Conservation (phyloP, 35 echinoderm and acorn worm species). For the Patiria miniata region DNA sequence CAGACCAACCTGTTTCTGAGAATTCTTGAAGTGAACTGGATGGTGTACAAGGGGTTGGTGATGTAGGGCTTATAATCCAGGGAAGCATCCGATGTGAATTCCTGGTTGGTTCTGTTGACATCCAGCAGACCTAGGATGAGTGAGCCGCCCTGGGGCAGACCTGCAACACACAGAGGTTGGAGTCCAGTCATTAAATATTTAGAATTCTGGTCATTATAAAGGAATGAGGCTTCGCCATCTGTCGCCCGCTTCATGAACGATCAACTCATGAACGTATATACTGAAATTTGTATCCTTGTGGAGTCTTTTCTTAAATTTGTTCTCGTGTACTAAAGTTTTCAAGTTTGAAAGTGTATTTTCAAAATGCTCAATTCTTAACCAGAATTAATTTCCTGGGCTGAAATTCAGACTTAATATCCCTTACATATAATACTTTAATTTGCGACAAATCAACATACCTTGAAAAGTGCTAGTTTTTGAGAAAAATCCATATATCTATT, state of each 20-base stretch:
- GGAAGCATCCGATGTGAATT: constrained; percentile 46
- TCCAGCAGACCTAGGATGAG: constrained; percentile 21
- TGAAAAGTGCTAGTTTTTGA: too few species aligned
- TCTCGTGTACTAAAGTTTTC: too few species aligned
- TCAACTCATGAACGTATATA: too few species aligned
- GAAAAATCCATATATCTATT: too few species aligned
- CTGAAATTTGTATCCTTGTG: too few species aligned
- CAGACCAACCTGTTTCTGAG: constrained; percentile 7
- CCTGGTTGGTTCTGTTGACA: constrained; percentile 11
- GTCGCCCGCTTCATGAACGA: neutral
- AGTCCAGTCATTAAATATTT: neutral
- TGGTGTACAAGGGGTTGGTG: constrained; percentile 15
- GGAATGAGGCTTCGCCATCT: neutral
- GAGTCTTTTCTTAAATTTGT: too few species aligned
- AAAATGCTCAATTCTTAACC: neutral
- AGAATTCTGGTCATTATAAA: neutral
- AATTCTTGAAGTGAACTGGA: neutral
- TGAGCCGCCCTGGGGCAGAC: constrained; percentile 27
- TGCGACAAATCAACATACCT: too few species aligned
- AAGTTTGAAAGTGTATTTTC: too few species aligned
- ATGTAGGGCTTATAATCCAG: constrained; percentile 36
- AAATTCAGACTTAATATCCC: too few species aligned
- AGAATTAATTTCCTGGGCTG: too few species aligned
- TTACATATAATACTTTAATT: too few species aligned
- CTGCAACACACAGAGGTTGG: constrained; percentile 2